Percentiles rank a stretch among this genome's conserved stretches.
Evolutionary conservation across 2,797 vertebrate species (phyloP).

Genomic region (Zenarchopterus dispar): DNA sequence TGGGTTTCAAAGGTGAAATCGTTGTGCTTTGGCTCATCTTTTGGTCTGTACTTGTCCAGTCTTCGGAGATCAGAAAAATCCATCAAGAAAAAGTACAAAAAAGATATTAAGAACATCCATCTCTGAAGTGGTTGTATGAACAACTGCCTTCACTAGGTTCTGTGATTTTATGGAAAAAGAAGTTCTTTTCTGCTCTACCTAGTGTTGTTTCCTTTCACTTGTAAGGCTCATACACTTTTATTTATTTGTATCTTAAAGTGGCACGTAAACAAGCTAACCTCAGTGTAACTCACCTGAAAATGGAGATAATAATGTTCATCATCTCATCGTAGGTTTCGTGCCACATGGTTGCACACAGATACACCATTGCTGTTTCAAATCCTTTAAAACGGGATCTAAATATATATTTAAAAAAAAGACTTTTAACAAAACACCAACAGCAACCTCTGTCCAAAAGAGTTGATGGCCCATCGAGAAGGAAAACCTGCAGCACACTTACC

Average conservation of each 20-base stretch:
- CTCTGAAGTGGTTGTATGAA: too few relatives aligned
- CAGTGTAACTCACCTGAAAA: constrained; percentile 54
- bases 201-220: too few relatives aligned
- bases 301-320: constrained; percentile 75
- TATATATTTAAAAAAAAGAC: background rate
- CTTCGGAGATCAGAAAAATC: constrained; percentile 44
- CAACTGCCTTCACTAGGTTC: too few relatives aligned
- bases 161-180: background rate
- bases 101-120: background rate
- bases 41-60: constrained; percentile 74
- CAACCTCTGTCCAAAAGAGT: background rate
- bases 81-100: background rate
- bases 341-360: constrained; percentile 78
- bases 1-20: constrained; percentile 75
- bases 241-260: too few relatives aligned
- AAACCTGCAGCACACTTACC: background rate
- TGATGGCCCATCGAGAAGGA: background rate
- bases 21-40: accelerated
- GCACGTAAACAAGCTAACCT: background rate
- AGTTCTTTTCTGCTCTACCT: background rate
- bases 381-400: background rate
- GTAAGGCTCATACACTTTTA: background rate
- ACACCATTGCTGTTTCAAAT: constrained; percentile 14
- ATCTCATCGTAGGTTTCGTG: constrained; percentile 78
- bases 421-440: background rate